Evolutionary conservation across 2,888 invertebrate genomes (phyloP), one percentile per base, ranked within the genome.

Genomic region (Phlogophora meticulosa): DNA sequence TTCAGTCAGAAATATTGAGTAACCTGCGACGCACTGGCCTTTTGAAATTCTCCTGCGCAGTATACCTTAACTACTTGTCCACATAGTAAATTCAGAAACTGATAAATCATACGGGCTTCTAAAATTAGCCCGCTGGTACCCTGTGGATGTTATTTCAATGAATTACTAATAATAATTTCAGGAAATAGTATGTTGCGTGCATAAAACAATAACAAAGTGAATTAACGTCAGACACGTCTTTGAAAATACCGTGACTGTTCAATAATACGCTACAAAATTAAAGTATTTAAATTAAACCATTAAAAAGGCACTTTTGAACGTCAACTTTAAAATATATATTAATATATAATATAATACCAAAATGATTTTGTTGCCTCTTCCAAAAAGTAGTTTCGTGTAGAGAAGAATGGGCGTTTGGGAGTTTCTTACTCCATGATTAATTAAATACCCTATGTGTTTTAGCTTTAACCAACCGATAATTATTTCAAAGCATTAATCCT

Each of bases 401-500:
- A n/a, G n/a, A n/a, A n/a, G n/a, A n/a, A n/a, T n/a, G n/a, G n/a
- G n/a, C n/a, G n/a, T n/a, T n/a, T n/a, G n/a, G n/a, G n/a, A n/a
- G n/a, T n/a, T n/a, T n/a, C n/a, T n/a, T n/a, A n/a, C n/a, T n/a
- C n/a, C n/a, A n/a, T n/a, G n/a, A 42, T 40, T 24, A 10, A 53
- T 62, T 61, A 55, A 40, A 43, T 48, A 10, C 34, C 15, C 45
- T n/a, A 56, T 56, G 59, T 56, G 56, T 56, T 55, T 61, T 22
- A 57, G 36, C 38, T 46, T 74, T 10, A 43, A 22, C 32, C 43
- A 53, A 20, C 28, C 46, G 24, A 38, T 76, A 71, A 82, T 66
- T 72, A 75, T 73, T 60, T 72, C 53, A 73, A 24, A 63, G 62
- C 63, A 62, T 57, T 61, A 66, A 59, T 65, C 68, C 78, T 83